A percentile compares a stretch with the other conserved stretches of the same genome.
phyloP scores from a whole-genome alignment of 2,113 vertebrate genomes.

The Tringa solitaria region DNA sequence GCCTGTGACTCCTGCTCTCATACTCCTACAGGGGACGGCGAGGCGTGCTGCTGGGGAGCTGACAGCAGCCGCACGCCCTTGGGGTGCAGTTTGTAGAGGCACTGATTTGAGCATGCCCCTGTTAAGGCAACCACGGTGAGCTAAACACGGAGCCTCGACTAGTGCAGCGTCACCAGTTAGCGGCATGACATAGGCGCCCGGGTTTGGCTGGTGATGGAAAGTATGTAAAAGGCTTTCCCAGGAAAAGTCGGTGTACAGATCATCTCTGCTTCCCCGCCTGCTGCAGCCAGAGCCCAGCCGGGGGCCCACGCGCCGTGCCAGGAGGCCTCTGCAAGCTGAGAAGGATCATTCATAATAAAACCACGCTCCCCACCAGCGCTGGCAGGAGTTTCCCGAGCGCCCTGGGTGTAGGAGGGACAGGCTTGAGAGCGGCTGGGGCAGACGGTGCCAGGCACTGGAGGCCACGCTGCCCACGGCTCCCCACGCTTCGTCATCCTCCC shows the following conservation, averaged over 20 bases:
- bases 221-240: neutral
- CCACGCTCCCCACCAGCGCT: neutral
- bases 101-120: neutral
- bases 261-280: neutral
- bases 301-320: rapidly evolving
- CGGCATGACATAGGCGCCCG: neutral
- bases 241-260: neutral
- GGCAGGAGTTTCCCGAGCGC: neutral
- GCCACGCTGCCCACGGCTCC: neutral
- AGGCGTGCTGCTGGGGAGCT: neutral
- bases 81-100: neutral
- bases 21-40: neutral
- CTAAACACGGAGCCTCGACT: neutral
- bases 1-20: rapidly evolving
- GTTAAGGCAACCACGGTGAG: neutral
- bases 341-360: neutral
- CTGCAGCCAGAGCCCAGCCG: neutral
- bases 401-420: neutral
- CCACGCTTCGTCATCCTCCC: rapidly evolving
- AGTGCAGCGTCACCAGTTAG: neutral
- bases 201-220: neutral
- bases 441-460: neutral
- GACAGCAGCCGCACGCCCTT: neutral
- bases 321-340: neutral
- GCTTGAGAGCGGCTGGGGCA: neutral